phyloP scores from a whole-genome alignment of 2,113 vertebrate species.

The Grus americana region DNA sequence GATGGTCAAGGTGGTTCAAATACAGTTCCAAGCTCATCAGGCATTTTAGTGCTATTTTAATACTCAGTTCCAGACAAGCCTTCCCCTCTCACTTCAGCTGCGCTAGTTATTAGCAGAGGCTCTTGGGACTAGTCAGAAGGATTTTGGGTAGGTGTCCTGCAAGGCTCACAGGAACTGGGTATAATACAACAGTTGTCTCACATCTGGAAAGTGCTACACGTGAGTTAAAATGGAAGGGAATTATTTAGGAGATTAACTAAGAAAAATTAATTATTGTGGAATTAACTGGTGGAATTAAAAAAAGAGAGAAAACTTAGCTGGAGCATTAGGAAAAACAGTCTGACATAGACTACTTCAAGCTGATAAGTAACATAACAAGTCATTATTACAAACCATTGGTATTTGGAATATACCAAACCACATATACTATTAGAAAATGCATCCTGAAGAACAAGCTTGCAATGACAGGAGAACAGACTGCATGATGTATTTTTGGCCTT shows the following conservation, averaged over 20 bases:
- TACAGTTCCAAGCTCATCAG: rapidly evolving
- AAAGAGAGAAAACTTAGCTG: neutral
- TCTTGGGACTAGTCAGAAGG: neutral
- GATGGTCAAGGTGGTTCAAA: neutral
- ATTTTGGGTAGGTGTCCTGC: neutral
- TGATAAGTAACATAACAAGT: neutral
- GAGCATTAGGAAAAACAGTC: neutral
- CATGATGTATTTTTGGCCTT: neutral
- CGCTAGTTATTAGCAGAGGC: neutral
- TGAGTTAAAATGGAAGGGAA: neutral
- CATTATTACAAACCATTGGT: neutral
- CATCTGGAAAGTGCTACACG: neutral
- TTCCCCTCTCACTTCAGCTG: neutral
- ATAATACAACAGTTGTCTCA: neutral
- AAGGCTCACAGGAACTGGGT: rapidly evolving
- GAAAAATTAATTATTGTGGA: neutral
- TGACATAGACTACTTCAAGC: neutral
- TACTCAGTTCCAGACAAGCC: neutral
- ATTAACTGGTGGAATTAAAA: neutral
- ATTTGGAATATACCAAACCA: neutral
- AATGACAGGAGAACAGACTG: neutral
- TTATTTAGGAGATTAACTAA: neutral
- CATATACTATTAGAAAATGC: neutral
- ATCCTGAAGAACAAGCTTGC: neutral
- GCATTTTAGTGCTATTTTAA: neutral